These are phyloP conservation scores for Nyctereutes procyonoides DNA, from an alignment of 2,113 vertebrate species.

Conservation along the genomic window DNA sequence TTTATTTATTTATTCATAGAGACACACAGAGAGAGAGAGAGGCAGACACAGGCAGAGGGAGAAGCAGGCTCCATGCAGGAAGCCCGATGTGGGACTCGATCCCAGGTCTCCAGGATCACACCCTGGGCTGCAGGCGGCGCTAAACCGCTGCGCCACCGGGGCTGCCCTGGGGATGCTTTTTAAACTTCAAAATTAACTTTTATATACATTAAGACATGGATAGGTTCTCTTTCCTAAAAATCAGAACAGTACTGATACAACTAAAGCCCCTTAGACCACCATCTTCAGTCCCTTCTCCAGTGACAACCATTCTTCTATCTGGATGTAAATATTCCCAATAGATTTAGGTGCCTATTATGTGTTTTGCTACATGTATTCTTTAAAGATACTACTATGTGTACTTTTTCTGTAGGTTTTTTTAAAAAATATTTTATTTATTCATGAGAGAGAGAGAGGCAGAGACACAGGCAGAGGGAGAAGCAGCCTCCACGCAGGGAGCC, in stretches of 20 bases:
- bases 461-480: too few relatives aligned
- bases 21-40: too few relatives aligned
- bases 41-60: too few relatives aligned
- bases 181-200: not conserved
- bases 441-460: too few relatives aligned
- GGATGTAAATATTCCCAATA: not conserved
- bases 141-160: too few relatives aligned
- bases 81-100: too few relatives aligned
- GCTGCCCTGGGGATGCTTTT: not conserved
- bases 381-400: not conserved
- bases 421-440: too few relatives aligned
- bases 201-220: not conserved
- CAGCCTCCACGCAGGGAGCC: too few relatives aligned
- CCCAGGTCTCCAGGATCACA: too few relatives aligned
- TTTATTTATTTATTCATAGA: too few relatives aligned
- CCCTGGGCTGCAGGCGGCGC: too few relatives aligned
- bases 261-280: not conserved
- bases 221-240: not conserved
- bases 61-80: too few relatives aligned
- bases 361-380: not conserved
- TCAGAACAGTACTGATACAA: not conserved
- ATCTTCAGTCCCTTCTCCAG: not conserved
- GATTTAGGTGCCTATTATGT: not conserved
- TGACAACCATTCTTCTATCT: not conserved
- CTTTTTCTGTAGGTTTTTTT: not conserved